phyloP scores from a whole-genome alignment of 2,888 invertebrate species.

The Xanthia togata region DNA sequence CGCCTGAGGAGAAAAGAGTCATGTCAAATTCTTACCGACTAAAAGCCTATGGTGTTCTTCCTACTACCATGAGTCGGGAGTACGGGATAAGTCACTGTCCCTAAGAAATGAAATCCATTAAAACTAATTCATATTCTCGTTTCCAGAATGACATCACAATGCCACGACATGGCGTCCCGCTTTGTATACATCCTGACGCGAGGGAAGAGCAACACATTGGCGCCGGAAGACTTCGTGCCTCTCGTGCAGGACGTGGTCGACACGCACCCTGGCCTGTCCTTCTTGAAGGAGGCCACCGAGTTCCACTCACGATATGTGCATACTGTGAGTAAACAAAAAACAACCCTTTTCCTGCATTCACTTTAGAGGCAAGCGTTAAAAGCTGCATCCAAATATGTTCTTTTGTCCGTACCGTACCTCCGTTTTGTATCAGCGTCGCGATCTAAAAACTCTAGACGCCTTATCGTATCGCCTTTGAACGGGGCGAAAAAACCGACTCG shows the following conservation, averaged over 20 bases:
- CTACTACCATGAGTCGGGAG: neutral
- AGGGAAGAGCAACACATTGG: conserved; percentile 92
- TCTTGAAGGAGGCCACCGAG: conserved; percentile 99
- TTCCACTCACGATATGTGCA: conserved; percentile 99
- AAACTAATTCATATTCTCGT: conserved; percentile 25
- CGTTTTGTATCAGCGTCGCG: too few species aligned
- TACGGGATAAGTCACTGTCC: neutral
- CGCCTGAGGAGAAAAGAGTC: neutral
- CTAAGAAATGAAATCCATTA: neutral
- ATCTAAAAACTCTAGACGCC: too few species aligned
- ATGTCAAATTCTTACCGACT: neutral
- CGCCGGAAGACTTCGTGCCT: conserved; percentile 98
- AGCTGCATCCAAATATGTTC: too few species aligned
- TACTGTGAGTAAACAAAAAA: conserved; percentile 92
- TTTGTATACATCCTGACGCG: conserved; percentile 96
- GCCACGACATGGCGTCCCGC: conserved; percentile 96
- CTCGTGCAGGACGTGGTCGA: conserved; percentile 99
- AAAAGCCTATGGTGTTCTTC: neutral
- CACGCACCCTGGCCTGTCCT: conserved; percentile 98
- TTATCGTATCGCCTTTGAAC: too few species aligned
- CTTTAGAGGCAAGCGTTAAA: neutral
- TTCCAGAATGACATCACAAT: conserved; percentile 94
- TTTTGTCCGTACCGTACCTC: too few species aligned
- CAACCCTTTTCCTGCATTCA: too few species aligned
- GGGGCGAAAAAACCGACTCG: too few species aligned